phyloP scores from a whole-genome alignment of 2,888 invertebrate genomes.

The Ennomos erosarius region DNA sequence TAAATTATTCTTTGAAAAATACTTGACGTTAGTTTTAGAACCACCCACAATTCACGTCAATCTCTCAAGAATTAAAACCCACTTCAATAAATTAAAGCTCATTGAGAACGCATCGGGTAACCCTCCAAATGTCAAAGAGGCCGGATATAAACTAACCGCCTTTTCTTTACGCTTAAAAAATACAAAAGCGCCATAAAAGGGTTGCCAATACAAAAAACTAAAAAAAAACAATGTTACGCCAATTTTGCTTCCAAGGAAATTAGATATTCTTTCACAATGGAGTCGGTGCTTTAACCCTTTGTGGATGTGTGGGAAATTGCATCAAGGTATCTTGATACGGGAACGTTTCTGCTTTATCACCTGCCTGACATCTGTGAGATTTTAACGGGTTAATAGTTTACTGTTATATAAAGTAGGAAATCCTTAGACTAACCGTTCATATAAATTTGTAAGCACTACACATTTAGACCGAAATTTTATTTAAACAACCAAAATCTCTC shows the following conservation, averaged over 20 bases:
- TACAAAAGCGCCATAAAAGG: conserved; percentile 74
- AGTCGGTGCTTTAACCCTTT: conserved; percentile 75
- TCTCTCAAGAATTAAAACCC: conserved; percentile 63
- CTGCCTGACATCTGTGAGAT: conserved; percentile 46
- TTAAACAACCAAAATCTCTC: too few species aligned
- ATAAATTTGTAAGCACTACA: too few species aligned
- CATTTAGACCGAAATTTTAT: too few species aligned
- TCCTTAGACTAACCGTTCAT: too few species aligned
- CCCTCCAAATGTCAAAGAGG: conserved; percentile 75
- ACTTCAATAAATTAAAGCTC: conserved; percentile 83
- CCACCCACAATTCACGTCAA: conserved; percentile 63
- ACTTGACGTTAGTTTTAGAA: conserved; percentile 11
- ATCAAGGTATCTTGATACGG: conserved; percentile 58
- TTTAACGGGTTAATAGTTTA: conserved; percentile 25
- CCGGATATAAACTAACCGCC: conserved; percentile 86
- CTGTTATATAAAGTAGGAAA: conserved; percentile 1
- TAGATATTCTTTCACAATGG: conserved; percentile 82
- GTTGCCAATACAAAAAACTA: conserved; percentile 65
- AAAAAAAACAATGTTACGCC: conserved; percentile 78
- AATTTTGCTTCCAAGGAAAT: conserved; percentile 85
- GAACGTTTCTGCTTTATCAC: conserved; percentile 47
- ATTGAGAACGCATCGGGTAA: conserved; percentile 74
- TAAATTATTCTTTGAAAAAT: too few species aligned
- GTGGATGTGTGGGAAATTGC: conserved; percentile 75
- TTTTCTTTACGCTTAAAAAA: conserved; percentile 80